Conservation (phyloP, 2,113 vertebrate species). For the Kobus ellipsiprymnus region DNA sequence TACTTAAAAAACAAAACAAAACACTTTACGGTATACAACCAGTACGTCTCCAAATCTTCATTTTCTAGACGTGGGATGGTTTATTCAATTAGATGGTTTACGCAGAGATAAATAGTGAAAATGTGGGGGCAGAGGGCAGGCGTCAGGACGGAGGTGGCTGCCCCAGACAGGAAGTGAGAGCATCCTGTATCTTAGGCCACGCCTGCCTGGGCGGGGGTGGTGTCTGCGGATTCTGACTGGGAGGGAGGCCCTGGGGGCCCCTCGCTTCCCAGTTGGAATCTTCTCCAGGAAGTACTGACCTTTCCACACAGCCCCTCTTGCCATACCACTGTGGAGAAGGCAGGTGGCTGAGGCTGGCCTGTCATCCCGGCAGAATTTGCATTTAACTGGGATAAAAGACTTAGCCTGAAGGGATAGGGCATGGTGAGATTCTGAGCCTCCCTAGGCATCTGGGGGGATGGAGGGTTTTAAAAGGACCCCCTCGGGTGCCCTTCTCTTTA, state of each 20-base stretch:
- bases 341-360: not conserved
- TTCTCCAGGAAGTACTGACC: not conserved
- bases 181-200: not conserved
- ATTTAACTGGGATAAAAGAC: not conserved
- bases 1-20: not conserved
- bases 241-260: not conserved
- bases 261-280: not conserved
- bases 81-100: not conserved
- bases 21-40: not conserved
- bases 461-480: not conserved
- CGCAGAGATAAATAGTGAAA: not conserved
- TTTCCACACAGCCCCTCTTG: not conserved
- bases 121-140: not conserved
- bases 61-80: not conserved
- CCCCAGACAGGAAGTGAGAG: conserved; percentile 36
- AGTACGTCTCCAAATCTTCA: not conserved
- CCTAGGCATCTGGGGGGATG: not conserved
- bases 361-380: not conserved
- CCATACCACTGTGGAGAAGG: not conserved
- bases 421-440: not conserved
- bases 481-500: not conserved
- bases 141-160: not conserved
- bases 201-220: not conserved
- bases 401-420: not conserved
- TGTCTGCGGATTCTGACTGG: not conserved